Conservation (phyloP, 1,140 invertebrate species). For the Fopius arisanus region DNA sequence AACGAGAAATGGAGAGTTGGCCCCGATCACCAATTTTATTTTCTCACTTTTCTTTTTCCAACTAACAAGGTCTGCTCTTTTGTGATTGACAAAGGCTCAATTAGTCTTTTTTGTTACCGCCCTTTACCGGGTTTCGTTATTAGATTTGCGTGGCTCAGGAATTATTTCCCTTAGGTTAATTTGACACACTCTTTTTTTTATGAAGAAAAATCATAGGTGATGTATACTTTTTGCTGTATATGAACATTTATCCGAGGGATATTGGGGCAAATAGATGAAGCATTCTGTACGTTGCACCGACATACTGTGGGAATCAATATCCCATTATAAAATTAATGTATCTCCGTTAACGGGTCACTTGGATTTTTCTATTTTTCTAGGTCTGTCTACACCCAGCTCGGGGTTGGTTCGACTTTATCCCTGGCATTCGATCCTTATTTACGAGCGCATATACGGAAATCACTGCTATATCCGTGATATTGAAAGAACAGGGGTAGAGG, state of each 20-base stretch:
- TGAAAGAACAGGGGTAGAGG: neutral
- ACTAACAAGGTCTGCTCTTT: neutral
- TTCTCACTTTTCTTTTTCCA: conserved; percentile 9
- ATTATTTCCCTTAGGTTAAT: neutral
- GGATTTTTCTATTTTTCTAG: neutral
- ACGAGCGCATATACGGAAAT: conserved; percentile 34
- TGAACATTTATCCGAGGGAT: neutral
- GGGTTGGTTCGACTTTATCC: conserved; percentile 37
- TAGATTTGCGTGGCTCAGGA: neutral
- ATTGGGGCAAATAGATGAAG: neutral
- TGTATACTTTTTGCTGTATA: too few relatives aligned
- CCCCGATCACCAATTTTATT: conserved; percentile 9
- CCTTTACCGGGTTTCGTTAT: neutral
- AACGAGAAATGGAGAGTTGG: neutral
- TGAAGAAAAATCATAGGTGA: neutral
- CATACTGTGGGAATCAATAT: conserved; percentile 29
- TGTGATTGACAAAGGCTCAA: neutral
- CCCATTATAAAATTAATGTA: conserved; percentile 34
- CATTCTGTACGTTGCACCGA: conserved; percentile 14
- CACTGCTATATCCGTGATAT: conserved; percentile 7
- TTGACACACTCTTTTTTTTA: neutral
- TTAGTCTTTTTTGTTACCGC: neutral
- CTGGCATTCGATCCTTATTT: conserved; percentile 38
- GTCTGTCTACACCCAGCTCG: conserved; percentile 3
- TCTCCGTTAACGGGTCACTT: conserved; percentile 32